Evolutionary conservation across 1,140 invertebrate genomes (phyloP).

Genomic region (Euschistus heros): DNA sequence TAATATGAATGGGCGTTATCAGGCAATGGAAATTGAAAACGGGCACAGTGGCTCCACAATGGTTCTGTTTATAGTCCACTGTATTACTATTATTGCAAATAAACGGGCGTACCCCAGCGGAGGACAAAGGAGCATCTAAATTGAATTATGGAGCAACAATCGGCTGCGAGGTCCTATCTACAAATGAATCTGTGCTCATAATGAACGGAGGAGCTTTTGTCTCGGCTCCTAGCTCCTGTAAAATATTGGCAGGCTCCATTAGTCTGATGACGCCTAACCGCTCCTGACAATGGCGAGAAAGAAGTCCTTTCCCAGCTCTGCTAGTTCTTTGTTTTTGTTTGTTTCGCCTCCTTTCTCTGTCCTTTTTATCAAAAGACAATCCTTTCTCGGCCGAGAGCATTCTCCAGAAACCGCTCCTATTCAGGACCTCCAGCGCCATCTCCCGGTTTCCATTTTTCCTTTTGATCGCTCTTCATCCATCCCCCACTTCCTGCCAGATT

Average conservation of each 20-base stretch:
- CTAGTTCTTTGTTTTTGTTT: not conserved
- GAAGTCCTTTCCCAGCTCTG: constrained; percentile 1
- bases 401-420: constrained; percentile 1
- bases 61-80: constrained; percentile 8
- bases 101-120: not conserved
- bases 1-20: not conserved
- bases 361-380: constrained; percentile 7
- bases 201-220: constrained; percentile 1
- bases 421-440: not conserved
- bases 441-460: constrained; percentile 1
- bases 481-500: not conserved
- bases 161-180: not conserved
- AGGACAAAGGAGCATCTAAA: constrained; percentile 3
- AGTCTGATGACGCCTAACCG: constrained; percentile 7
- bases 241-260: constrained; percentile 8
- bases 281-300: not conserved
- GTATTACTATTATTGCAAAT: constrained; percentile 7
- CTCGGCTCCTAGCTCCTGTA: not conserved
- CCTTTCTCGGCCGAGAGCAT: not conserved
- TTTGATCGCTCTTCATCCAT: not conserved
- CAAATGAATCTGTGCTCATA: constrained; percentile 7
- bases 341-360: not conserved
- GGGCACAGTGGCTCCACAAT: not conserved
- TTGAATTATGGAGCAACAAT: constrained; percentile 5
- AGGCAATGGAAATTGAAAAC: constrained; percentile 4